Conservation (phyloP, 2,113 vertebrate species). For the Hyperoodon ampullatus region DNA sequence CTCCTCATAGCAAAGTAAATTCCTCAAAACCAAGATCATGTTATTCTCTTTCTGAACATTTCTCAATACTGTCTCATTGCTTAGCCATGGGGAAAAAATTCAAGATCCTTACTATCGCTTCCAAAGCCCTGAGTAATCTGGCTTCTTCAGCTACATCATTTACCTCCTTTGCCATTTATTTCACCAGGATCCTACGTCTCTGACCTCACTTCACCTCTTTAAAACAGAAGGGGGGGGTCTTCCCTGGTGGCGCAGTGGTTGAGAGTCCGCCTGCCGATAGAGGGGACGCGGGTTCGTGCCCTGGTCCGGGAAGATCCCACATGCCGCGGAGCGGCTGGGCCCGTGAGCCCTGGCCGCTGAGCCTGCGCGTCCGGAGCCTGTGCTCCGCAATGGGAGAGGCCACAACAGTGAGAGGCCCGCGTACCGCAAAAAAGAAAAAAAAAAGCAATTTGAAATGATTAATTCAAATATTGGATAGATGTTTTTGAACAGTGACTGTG, state of each 20-base stretch:
- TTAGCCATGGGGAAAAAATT: not conserved
- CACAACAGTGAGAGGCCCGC: too few relatives aligned
- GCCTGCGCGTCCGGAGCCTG: too few relatives aligned
- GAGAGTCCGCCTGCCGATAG: too few relatives aligned
- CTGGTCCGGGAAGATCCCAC: too few relatives aligned
- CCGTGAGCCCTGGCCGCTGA: too few relatives aligned
- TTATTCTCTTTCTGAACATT: not conserved
- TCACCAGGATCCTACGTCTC: not conserved
- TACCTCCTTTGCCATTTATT: rapidly evolving
- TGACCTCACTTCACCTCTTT: not conserved
- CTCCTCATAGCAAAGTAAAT: not conserved
- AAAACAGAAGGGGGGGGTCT: not conserved
- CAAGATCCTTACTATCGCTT: not conserved
- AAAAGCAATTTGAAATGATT: too few relatives aligned
- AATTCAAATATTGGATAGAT: not conserved
- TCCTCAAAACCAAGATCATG: not conserved
- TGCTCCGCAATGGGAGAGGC: too few relatives aligned
- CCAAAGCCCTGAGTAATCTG: not conserved
- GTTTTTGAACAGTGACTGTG: not conserved
- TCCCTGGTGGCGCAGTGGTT: too few relatives aligned
- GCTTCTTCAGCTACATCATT: not conserved
- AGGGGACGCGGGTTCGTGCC: too few relatives aligned
- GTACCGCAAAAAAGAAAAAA: too few relatives aligned
- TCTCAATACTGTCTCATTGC: not conserved
- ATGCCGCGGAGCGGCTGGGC: too few relatives aligned